A percentile compares a stretch with the other conserved stretches of the same genome.
Conservation (phyloP, 2,113 vertebrate species). For the Pelecanoides urinatrix region DNA sequence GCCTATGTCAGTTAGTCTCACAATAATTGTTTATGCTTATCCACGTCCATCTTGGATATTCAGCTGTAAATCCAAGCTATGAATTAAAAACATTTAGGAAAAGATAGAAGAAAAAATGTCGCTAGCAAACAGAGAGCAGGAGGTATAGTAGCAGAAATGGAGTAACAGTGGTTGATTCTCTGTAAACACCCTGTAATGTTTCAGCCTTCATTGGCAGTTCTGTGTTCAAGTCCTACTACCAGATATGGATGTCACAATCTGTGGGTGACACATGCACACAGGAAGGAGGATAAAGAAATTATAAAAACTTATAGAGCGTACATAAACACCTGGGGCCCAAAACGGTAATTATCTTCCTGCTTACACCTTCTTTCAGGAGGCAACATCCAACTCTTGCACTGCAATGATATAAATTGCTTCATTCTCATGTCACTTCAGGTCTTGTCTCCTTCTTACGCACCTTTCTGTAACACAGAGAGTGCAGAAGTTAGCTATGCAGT, state of each 20-base stretch:
- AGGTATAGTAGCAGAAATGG: background rate
- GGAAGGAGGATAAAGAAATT: background rate
- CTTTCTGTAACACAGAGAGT: background rate
- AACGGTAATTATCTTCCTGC: background rate
- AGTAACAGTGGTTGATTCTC: background rate
- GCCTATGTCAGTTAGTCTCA: background rate
- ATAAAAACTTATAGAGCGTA: background rate
- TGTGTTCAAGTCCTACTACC: background rate
- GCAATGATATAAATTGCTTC: background rate
- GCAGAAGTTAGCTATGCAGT: background rate
- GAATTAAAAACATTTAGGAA: background rate
- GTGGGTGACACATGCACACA: background rate
- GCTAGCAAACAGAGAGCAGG: background rate
- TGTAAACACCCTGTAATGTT: background rate
- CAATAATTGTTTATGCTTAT: background rate
- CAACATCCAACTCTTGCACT: background rate
- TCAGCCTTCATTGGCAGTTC: background rate
- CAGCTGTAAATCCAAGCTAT: background rate
- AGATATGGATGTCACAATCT: fast-evolving
- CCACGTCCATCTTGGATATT: background rate
- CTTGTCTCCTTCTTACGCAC: background rate
- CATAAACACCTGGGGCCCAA: background rate
- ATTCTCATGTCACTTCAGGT: background rate
- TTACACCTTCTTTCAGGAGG: background rate
- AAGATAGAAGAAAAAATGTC: background rate